These are phyloP conservation scores for Vultur gryphus DNA, from an alignment of 2,797 vertebrate genomes.

Conservation along the genomic window DNA sequence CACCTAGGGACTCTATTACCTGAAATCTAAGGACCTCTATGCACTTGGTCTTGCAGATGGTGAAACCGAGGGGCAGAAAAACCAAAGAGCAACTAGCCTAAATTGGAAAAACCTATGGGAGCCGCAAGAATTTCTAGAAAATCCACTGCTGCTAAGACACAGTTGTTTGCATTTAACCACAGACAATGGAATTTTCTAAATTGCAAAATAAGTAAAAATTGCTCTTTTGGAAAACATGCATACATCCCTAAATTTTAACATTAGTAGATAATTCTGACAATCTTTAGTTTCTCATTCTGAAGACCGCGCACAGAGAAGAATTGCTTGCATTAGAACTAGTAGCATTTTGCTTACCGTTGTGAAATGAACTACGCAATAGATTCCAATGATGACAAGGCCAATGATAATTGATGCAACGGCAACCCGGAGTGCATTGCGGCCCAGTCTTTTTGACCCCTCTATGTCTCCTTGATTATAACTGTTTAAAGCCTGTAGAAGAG, in stretches of 20 bases:
- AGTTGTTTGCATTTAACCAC: neutral
- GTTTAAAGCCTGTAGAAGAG: slow-evolving; percentile 79
- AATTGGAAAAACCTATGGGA: neutral
- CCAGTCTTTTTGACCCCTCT: slow-evolving; percentile 80
- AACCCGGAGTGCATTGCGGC: slow-evolving; percentile 83
- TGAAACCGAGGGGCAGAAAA: neutral
- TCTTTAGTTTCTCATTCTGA: neutral
- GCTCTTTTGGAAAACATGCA: neutral
- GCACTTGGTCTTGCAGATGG: neutral
- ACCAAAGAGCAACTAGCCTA: neutral
- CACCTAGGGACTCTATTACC: neutral
- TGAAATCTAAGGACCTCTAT: neutral
- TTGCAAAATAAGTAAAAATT: accelerated
- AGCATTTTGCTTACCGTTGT: slow-evolving; percentile 72
- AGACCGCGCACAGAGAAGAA: neutral
- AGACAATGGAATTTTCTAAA: neutral
- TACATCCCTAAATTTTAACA: neutral
- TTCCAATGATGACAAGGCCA: slow-evolving; percentile 78
- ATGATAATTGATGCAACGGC: slow-evolving; percentile 82
- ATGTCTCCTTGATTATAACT: slow-evolving; percentile 84
- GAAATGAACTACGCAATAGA: slow-evolving; percentile 80
- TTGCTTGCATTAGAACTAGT: neutral
- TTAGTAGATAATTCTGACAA: neutral
- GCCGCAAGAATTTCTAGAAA: neutral
- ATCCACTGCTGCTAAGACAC: neutral